Conservation (phyloP, 2,888 invertebrate genomes). For the Ormyrus labotus region DNA sequence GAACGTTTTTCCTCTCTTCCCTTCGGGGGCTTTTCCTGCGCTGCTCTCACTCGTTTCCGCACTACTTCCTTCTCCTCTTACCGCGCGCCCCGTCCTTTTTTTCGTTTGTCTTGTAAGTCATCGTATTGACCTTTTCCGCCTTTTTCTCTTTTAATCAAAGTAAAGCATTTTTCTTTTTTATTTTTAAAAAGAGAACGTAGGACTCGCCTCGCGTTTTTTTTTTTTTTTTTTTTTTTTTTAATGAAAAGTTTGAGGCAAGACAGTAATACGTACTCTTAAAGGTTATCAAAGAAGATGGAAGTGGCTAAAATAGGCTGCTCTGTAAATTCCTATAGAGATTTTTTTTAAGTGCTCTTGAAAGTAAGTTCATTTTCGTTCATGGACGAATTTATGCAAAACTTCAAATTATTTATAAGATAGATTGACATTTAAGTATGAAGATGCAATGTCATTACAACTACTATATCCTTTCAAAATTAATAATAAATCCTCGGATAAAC, state of each 20-base stretch:
- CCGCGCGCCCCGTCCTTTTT: not conserved
- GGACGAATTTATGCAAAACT: too few relatives aligned
- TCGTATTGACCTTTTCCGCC: slow-evolving; percentile 11
- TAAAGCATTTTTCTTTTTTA: not conserved
- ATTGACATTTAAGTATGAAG: too few relatives aligned
- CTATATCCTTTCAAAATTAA: too few relatives aligned
- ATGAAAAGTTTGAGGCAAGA: too few relatives aligned
- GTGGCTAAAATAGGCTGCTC: too few relatives aligned
- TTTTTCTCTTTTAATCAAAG: slow-evolving; percentile 29
- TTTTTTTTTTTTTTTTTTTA: too few relatives aligned
- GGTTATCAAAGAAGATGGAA: slow-evolving; percentile 8
- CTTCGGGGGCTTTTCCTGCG: not conserved
- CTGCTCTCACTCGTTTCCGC: not conserved
- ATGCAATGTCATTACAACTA: too few relatives aligned
- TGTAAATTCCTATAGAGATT: too few relatives aligned
- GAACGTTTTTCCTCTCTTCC: too few relatives aligned
- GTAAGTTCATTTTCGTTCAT: too few relatives aligned
- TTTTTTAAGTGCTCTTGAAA: too few relatives aligned
- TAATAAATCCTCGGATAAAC: not conserved
- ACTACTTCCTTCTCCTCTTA: not conserved
- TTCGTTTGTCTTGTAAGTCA: slow-evolving; percentile 29
- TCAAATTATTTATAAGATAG: too few relatives aligned
- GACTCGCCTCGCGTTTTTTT: not conserved
- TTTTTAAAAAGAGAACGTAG: not conserved
- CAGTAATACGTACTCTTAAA: not conserved